These are phyloP conservation scores for Coremacera marginata DNA, from an alignment of 2,888 invertebrate genomes.

Conservation along the genomic window DNA sequence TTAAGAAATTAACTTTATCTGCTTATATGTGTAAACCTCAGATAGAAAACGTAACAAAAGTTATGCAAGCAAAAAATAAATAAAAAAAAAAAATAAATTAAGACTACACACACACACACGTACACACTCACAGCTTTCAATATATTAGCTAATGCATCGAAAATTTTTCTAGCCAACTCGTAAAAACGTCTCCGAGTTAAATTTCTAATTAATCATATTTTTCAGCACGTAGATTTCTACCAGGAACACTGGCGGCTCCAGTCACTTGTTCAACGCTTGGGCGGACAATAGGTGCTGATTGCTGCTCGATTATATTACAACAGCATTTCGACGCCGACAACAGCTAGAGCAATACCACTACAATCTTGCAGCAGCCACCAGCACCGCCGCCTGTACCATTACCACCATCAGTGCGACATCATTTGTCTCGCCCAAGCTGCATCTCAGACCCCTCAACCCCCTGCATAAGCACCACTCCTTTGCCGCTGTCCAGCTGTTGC, in stretches of 20 bases:
- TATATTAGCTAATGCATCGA: neutral
- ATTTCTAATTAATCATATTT: slow-evolving; percentile 65
- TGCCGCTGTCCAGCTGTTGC: neutral
- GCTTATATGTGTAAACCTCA: too few species aligned
- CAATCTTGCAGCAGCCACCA: slow-evolving; percentile 26
- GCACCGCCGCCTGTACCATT: slow-evolving; percentile 13
- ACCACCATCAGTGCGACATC: slow-evolving; percentile 32
- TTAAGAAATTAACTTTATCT: too few species aligned
- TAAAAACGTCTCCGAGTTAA: slow-evolving; percentile 53
- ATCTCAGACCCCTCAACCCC: neutral
- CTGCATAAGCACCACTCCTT: neutral
- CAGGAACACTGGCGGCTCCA: slow-evolving; percentile 38
- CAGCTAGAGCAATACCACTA: slow-evolving; percentile 9
- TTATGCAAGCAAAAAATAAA: too few species aligned
- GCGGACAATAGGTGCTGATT: slow-evolving; percentile 67
- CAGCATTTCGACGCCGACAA: neutral
- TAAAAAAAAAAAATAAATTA: too few species aligned
- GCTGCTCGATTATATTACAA: slow-evolving; percentile 51
- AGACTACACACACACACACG: too few species aligned
- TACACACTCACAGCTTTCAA: too few species aligned
- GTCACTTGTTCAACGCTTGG: slow-evolving; percentile 33
- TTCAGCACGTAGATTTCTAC: neutral
- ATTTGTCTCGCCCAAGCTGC: slow-evolving; percentile 7
- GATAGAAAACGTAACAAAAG: too few species aligned
- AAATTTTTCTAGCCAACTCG: slow-evolving; percentile 4